These are phyloP conservation scores for Chaetoderma sp. DNA, from an alignment of 2,888 invertebrate species.

Conservation along the genomic window DNA sequence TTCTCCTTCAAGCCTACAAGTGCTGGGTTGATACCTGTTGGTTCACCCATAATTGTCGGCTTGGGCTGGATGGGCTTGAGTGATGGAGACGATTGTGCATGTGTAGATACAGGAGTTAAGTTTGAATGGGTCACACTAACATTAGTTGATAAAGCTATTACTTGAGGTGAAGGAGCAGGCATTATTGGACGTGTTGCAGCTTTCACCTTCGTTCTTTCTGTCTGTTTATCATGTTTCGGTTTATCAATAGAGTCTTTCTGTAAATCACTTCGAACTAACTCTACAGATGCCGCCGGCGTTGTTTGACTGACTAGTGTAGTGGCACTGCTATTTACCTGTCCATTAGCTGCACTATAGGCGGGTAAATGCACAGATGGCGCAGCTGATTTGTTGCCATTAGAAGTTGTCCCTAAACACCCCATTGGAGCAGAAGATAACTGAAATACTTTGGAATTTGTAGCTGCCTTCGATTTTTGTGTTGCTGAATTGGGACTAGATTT, in stretches of 20 bases:
- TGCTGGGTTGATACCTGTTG: conserved; percentile 57
- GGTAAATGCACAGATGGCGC: no score
- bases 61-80: conserved; percentile 69
- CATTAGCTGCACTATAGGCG: no score
- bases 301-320: not conserved
- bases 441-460: conserved; percentile 16
- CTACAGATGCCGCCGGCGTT: conserved; percentile 24
- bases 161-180: conserved; percentile 58
- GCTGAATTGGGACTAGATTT: conserved; percentile 10
- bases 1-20: conserved; percentile 64
- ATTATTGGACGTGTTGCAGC: conserved; percentile 59
- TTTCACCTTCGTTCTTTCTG: conserved; percentile 38
- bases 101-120: conserved; percentile 46
- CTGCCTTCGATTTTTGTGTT: not conserved
- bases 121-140: conserved; percentile 50
- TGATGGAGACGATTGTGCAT: conserved; percentile 49
- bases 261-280: conserved; percentile 8
- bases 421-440: conserved; percentile 40
- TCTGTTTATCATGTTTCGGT: conserved; percentile 47
- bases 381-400: not conserved
- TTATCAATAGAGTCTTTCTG: conserved; percentile 36
- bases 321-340: not conserved
- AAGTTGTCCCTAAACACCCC: conserved; percentile 35
- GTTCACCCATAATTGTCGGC: conserved; percentile 66
- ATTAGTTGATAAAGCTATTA: conserved; percentile 47